phyloP scores from a whole-genome alignment of 2,888 invertebrate genomes.

The Omphaloscelis lunosa region DNA sequence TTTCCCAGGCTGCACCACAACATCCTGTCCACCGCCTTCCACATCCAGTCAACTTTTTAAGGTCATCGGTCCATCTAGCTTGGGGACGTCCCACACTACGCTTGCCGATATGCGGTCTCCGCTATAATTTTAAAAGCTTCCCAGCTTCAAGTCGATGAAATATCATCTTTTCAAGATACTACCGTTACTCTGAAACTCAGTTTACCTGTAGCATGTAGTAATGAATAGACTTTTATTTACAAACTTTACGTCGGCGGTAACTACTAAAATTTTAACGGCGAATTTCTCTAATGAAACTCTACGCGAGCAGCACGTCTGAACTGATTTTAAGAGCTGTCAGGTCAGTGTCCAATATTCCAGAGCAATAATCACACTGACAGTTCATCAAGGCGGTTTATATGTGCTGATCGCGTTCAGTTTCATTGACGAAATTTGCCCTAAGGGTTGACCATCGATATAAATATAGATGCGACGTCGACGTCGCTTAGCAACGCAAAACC shows the following conservation, averaged over 20 bases:
- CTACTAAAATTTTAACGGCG: background rate
- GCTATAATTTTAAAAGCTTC: background rate
- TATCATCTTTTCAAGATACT: background rate
- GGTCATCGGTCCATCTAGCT: too few relatives aligned
- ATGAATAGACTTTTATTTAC: background rate
- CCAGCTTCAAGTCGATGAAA: background rate
- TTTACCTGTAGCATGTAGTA: too few relatives aligned
- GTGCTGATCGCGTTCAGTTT: background rate
- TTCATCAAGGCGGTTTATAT: background rate
- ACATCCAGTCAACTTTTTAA: too few relatives aligned
- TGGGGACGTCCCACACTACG: too few relatives aligned
- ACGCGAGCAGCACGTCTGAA: background rate
- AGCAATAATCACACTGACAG: background rate
- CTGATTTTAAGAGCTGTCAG: background rate
- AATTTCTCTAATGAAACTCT: background rate
- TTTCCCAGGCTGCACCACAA: too few relatives aligned
- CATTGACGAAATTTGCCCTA: background rate
- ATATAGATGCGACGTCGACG: background rate
- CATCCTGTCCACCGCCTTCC: too few relatives aligned
- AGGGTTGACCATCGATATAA: background rate
- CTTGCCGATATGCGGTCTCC: too few relatives aligned
- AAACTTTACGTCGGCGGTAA: background rate
- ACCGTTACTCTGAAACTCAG: background rate
- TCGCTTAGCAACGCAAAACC: background rate
- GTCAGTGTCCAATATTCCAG: background rate